These are phyloP conservation scores for Florisuga fusca DNA, from an alignment of 2,797 vertebrate species.

Conservation along the genomic window DNA sequence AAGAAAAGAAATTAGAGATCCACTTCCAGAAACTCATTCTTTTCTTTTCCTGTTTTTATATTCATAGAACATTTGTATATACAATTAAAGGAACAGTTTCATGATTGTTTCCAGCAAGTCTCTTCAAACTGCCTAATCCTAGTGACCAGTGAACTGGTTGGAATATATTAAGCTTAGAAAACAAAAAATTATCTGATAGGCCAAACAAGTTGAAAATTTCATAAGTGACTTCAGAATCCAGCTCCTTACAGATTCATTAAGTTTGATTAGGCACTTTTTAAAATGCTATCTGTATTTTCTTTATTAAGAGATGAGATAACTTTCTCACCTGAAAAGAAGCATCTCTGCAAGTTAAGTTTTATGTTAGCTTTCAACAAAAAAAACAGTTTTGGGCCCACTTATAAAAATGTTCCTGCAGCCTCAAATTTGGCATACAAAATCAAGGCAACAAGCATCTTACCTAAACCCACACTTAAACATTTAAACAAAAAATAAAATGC, in stretches of 20 bases:
- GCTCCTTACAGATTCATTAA: background rate
- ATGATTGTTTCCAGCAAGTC: background rate
- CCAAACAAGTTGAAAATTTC: background rate
- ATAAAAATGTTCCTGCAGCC: background rate
- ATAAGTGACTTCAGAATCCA: background rate
- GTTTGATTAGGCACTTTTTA: background rate
- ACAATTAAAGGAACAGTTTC: background rate
- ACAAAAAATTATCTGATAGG: background rate
- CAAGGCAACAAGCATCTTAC: background rate
- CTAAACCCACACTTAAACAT: background rate
- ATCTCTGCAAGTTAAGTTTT: background rate
- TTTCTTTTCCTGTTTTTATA: background rate
- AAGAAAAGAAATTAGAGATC: slow-evolving; percentile 16
- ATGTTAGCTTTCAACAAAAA: background rate
- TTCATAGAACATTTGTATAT: background rate
- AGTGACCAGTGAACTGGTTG: background rate
- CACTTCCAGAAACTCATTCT: background rate
- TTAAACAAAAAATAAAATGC: background rate
- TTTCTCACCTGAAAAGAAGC: background rate
- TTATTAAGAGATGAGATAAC: background rate
- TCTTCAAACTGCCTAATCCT: background rate
- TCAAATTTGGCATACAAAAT: background rate
- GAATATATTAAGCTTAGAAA: background rate
- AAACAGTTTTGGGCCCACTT: background rate
- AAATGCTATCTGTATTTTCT: background rate